phyloP scores from a whole-genome alignment of 2,797 vertebrate species.

The Tokudaia tokunoshimensis region DNA sequence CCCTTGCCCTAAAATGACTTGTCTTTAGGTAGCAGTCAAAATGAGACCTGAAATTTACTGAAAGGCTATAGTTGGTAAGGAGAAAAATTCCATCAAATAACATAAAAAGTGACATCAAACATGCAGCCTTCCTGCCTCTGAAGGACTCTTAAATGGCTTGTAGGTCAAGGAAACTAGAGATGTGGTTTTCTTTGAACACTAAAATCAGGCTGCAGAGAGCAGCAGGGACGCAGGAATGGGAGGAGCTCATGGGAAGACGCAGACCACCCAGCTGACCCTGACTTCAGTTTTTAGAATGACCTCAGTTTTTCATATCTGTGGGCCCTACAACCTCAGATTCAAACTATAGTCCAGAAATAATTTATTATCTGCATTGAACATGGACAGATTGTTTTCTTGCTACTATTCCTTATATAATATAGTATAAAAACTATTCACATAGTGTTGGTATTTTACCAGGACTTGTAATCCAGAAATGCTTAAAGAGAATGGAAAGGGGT shows the following conservation, averaged over 20 bases:
- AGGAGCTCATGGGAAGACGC: background rate
- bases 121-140: background rate
- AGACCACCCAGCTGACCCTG: background rate
- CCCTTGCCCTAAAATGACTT: background rate
- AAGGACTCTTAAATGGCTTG: background rate
- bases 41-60: constrained; percentile 18
- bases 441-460: background rate
- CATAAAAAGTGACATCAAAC: background rate
- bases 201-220: background rate
- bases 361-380: background rate
- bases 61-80: background rate
- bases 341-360: background rate
- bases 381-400: background rate
- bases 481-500: background rate
- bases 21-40: constrained; percentile 35
- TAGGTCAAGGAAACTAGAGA: background rate
- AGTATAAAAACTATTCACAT: background rate
- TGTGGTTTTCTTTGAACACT: background rate
- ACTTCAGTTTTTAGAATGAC: constrained; percentile 34
- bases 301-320: background rate
- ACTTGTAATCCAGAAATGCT: background rate
- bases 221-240: too few species aligned
- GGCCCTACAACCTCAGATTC: background rate
- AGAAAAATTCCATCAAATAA: constrained; percentile 4
- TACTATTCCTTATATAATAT: background rate